Conservation (phyloP, 2,888 invertebrate genomes). For the Nycteola revayana region DNA sequence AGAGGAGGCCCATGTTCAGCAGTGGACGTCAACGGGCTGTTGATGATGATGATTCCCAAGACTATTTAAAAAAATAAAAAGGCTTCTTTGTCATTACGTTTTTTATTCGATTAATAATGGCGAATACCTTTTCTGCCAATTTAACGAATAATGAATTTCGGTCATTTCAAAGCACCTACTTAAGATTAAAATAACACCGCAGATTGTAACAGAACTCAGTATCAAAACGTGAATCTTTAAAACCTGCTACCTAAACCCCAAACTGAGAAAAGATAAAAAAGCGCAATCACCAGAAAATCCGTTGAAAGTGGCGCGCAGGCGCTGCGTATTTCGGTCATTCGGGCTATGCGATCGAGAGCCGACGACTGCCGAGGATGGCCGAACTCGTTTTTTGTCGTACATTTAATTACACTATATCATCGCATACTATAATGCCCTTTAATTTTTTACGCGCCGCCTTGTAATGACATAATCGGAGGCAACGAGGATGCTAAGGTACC, state of each 20-base stretch:
- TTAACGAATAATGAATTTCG: too few relatives aligned
- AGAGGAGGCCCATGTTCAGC: too few relatives aligned
- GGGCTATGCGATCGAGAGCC: conserved; percentile 30
- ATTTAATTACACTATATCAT: conserved; percentile 78
- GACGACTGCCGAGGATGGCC: conserved; percentile 22
- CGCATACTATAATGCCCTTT: conserved; percentile 78
- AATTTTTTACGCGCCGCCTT: conserved; percentile 55
- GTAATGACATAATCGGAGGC: conserved; percentile 76
- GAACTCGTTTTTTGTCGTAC: conserved; percentile 38
- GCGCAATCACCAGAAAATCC: conserved; percentile 11
- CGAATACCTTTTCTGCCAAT: too few relatives aligned
- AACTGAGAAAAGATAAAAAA: conserved; percentile 1
- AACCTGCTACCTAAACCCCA: neutral
- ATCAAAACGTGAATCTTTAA: conserved; percentile 1
- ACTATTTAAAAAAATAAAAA: too few relatives aligned
- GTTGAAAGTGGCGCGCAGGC: conserved; percentile 15
- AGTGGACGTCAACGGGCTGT: too few relatives aligned
- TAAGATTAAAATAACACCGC: too few relatives aligned
- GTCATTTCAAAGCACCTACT: too few relatives aligned
- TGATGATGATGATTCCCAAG: too few relatives aligned
- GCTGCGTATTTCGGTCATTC: conserved; percentile 38
- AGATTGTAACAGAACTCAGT: neutral
- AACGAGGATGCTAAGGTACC: conserved; percentile 41
- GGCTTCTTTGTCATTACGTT: too few relatives aligned
- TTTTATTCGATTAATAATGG: too few relatives aligned